phyloP scores from a whole-genome alignment of 2,888 invertebrate genomes.

The Amphimallon solstitiale region DNA sequence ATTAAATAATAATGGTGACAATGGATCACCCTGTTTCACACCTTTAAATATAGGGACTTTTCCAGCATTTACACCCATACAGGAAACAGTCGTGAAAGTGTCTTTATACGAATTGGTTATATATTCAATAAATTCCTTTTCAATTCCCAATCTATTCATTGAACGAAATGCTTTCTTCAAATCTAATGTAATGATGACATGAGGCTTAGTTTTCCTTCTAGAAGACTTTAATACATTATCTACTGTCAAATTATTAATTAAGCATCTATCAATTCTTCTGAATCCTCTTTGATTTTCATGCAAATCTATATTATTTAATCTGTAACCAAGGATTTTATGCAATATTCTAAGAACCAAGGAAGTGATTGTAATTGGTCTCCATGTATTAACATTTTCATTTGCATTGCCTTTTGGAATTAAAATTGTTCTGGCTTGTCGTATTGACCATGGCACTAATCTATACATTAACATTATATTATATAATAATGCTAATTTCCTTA shows the following conservation, averaged over 20 bases:
- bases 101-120: conserved; percentile 48
- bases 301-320: conserved; percentile 25
- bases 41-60: conserved; percentile 49
- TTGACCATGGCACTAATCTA: conserved; percentile 2
- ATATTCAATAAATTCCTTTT: conserved; percentile 51
- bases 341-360: conserved; percentile 36
- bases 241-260: conserved; percentile 35
- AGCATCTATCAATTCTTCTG: conserved; percentile 36
- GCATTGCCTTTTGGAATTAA: conserved; percentile 38
- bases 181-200: conserved; percentile 54
- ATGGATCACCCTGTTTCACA: conserved; percentile 60
- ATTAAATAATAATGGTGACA: conserved; percentile 51
- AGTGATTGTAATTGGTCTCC: conserved; percentile 43
- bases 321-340: conserved; percentile 32
- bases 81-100: conserved; percentile 46
- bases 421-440: conserved; percentile 21
- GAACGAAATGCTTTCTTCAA: conserved; percentile 59
- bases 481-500: conserved; percentile 11
- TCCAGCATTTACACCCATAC: conserved; percentile 30
- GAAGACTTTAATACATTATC: neutral
- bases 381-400: conserved; percentile 22
- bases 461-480: conserved; percentile 35
- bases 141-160: conserved; percentile 52
- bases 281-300: conserved; percentile 41
- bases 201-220: neutral